Evolutionary conservation across 2,888 invertebrate genomes (phyloP), one percentile per base, ranked within the genome.

Genomic region (Agonopterix alstromeriana): DNA sequence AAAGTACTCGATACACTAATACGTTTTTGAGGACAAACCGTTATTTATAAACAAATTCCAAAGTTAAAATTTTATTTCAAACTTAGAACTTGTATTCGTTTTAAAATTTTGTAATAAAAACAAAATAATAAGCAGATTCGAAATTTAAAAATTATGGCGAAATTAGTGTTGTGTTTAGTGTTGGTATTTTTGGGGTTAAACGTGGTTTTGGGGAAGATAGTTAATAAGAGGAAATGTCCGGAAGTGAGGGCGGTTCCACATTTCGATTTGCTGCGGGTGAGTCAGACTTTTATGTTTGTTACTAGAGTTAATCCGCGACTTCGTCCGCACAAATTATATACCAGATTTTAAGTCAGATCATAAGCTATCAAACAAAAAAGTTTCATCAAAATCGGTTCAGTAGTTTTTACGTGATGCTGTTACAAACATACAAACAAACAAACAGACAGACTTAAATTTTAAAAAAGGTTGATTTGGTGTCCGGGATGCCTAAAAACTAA

Each of bases 241-340:
- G 91, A 91, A 90, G 96, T 96, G 54, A 93, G 93, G 74, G 94
- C 94, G 10, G 93, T 93, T 46, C 90, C 93, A 42, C 94, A 95
- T 83, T 95, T 96, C 69, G 93, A 95, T 85, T 85, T 96, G 60
- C 89, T 93, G 57, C 90, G 92, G 83, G 95, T 94, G 53, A 56
- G 74, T 68, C 5, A 5, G 27, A 27, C 5, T 27, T 7, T 27
- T 5, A 27, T 27, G 27, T 27, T 27, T 5, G 1, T 27, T 5
- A 5, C n/a, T n/a, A n/a, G n/a, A n/a, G n/a, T n/a, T n/a, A n/a
- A n/a, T n/a, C n/a, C n/a, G n/a, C n/a, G n/a, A n/a, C n/a, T n/a
- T n/a, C n/a, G n/a, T n/a, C n/a, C n/a, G n/a, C n/a, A n/a, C n/a
- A n/a, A n/a, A n/a, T n/a, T n/a, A n/a, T n/a, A n/a, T n/a, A n/a